Percentiles rank a stretch among this genome's conserved stretches.
Evolutionary conservation across 2,888 invertebrate species (phyloP).

Genomic region (Belgica antarctica): DNA sequence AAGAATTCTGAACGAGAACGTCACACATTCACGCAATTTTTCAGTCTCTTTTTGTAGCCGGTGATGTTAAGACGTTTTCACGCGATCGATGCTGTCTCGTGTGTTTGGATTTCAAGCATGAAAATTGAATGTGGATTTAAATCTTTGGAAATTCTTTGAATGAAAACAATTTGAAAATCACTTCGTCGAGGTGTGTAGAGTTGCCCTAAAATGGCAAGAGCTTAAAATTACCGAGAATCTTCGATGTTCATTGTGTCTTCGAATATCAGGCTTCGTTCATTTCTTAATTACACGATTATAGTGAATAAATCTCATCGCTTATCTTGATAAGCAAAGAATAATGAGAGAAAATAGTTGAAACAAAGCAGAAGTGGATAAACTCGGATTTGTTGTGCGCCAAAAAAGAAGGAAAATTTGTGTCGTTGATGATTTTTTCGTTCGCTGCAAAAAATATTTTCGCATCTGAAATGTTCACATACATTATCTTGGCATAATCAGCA

Average conservation of each 20-base stretch:
- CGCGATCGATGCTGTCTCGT: not conserved
- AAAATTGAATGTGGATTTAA: not conserved
- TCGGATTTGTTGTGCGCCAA: conserved; percentile 31
- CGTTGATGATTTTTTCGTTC: conserved; percentile 1
- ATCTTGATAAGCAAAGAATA: not conserved
- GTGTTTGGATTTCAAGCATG: too few species aligned
- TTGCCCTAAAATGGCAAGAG: too few species aligned
- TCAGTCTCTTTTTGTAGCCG: conserved; percentile 30
- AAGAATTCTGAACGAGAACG: conserved; percentile 2
- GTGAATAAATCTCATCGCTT: too few species aligned
- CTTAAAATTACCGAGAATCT: too few species aligned
- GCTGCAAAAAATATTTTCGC: conserved; percentile 16
- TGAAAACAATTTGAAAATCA: not conserved
- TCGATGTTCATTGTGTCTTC: not conserved
- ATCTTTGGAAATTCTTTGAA: not conserved
- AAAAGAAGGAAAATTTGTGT: not conserved
- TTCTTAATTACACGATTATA: too few species aligned
- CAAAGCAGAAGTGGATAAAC: conserved; percentile 35
- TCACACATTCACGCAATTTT: conserved; percentile 12
- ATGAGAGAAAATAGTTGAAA: not conserved
- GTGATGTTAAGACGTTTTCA: conserved; percentile 34
- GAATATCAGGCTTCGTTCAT: not conserved
- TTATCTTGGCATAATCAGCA: not conserved
- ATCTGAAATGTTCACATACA: not conserved
- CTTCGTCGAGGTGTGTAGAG: too few species aligned